phyloP scores from a whole-genome alignment of 2,888 invertebrate species.

The Heterodera filipjevi region DNA sequence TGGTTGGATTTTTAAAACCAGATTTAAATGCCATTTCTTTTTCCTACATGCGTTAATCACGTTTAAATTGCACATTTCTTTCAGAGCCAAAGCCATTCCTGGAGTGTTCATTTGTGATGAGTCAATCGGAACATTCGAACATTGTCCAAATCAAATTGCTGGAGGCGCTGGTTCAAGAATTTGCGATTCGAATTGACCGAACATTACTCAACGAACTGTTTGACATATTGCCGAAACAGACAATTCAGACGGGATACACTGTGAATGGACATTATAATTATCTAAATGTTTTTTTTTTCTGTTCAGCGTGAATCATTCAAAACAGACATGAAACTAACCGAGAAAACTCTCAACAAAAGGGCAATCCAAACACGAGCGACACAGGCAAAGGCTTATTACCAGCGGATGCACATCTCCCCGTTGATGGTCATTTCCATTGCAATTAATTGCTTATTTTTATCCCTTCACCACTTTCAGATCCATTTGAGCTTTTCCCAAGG shows the following conservation, averaged over 20 bases:
- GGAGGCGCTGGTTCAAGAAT: slow-evolving; percentile 91
- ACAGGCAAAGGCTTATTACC: slow-evolving; percentile 92
- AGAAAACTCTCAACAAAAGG: slow-evolving; percentile 77
- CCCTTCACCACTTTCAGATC: slow-evolving; percentile 71
- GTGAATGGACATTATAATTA: slow-evolving; percentile 39
- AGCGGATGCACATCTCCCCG: slow-evolving; percentile 92
- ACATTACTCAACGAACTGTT: slow-evolving; percentile 85
- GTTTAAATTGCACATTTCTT: too few species aligned
- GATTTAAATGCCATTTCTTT: background rate
- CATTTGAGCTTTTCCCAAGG: slow-evolving; percentile 95
- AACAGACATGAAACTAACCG: slow-evolving; percentile 75
- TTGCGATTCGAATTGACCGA: slow-evolving; percentile 91
- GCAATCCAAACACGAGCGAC: slow-evolving; percentile 78
- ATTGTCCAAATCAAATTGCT: slow-evolving; percentile 74
- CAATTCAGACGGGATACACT: slow-evolving; percentile 52
- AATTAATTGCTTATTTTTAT: background rate
- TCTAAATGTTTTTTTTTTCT: background rate
- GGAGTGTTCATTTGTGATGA: slow-evolving; percentile 88
- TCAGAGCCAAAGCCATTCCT: slow-evolving; percentile 87
- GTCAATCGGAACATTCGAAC: slow-evolving; percentile 78
- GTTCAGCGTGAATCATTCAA: slow-evolving; percentile 77
- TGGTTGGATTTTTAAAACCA: slow-evolving; percentile 66
- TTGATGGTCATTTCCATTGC: slow-evolving; percentile 75
- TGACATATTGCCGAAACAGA: slow-evolving; percentile 74
- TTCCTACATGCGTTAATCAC: too few species aligned